Conservation (phyloP, 2,888 invertebrate genomes). For the Slavum lentiscoides region DNA sequence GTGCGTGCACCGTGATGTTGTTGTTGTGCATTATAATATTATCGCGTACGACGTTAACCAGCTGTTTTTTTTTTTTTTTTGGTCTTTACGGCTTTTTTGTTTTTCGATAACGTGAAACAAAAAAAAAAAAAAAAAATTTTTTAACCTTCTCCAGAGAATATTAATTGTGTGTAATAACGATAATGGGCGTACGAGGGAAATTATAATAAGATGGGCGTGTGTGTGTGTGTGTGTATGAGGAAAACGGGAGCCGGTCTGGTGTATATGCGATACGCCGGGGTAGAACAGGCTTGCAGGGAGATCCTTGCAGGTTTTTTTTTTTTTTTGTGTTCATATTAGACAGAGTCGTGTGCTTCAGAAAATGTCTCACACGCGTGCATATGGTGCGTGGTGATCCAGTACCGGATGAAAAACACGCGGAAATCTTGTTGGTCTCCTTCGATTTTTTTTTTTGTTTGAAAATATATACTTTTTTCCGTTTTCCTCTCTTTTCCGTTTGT, state of each 20-base stretch:
- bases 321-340: not conserved
- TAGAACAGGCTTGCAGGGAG: too few species aligned
- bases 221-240: too few species aligned
- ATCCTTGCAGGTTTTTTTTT: conserved; percentile 22
- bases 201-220: too few species aligned
- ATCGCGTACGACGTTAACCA: conserved; percentile 14
- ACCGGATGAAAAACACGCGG: not conserved
- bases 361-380: not conserved
- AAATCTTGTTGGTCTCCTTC: too few species aligned
- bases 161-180: not conserved
- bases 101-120: not conserved
- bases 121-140: not conserved
- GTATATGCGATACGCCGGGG: not conserved
- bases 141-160: not conserved
- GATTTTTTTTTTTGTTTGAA: too few species aligned
- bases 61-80: conserved; percentile 21
- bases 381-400: not conserved
- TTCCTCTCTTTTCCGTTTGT: not conserved
- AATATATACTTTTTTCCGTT: too few species aligned
- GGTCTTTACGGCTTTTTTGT: not conserved
- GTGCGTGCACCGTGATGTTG: not conserved
- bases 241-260: not conserved
- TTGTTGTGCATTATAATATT: not conserved
- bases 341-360: not conserved
- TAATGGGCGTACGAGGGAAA: conserved; percentile 12